Evolutionary conservation across 2,888 invertebrate genomes (phyloP).

Genomic region (Eupithecia subfuscata): DNA sequence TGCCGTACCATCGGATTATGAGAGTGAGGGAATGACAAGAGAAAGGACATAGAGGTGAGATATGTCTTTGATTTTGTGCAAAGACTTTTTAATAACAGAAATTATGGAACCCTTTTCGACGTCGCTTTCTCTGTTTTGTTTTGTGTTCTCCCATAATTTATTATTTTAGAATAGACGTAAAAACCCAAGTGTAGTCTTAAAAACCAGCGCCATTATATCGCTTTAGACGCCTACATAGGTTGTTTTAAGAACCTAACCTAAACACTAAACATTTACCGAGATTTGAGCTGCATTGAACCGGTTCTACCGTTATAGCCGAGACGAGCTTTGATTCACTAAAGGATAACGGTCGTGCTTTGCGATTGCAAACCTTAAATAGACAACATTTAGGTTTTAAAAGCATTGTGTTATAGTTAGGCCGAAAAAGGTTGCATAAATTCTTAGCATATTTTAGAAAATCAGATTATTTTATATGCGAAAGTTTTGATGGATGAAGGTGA

Average conservation of each 20-base stretch:
- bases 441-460: neutral
- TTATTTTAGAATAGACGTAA: constrained; percentile 1
- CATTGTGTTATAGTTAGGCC: constrained; percentile 3
- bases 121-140: neutral
- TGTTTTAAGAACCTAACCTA: constrained; percentile 17
- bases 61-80: too few species aligned
- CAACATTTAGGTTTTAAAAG: constrained; percentile 6
- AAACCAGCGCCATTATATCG: neutral
- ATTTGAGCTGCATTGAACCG: constrained; percentile 57
- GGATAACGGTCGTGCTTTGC: constrained; percentile 31
- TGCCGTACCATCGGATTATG: too few species aligned
- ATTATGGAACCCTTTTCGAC: neutral
- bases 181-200: neutral
- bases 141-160: neutral
- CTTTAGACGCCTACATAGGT: constrained; percentile 5
- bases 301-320: constrained; percentile 64
- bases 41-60: too few species aligned
- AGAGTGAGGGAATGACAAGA: too few species aligned
- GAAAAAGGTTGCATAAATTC: constrained; percentile 3
- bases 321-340: constrained; percentile 41
- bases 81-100: neutral
- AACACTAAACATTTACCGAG: constrained; percentile 33
- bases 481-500: neutral
- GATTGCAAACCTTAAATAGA: constrained; percentile 29
- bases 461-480: neutral